Evolutionary conservation across 2,888 invertebrate species (phyloP), one percentile per base, ranked within the genome.

Genomic region (Tenthredo scrophulariae): DNA sequence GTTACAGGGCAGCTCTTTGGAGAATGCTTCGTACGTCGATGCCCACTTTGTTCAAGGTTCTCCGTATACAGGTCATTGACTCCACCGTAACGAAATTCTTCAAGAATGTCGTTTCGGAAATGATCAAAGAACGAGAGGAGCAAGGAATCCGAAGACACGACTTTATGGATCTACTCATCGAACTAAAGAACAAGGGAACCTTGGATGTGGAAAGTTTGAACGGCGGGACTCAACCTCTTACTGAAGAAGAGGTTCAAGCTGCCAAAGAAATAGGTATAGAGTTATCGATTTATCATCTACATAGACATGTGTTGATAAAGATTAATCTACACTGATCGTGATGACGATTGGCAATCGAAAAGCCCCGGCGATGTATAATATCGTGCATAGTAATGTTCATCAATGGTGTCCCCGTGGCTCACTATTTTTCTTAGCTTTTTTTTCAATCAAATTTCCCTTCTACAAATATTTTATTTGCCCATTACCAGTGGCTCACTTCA

Each of bases 151-250:
- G 90, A 82, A 89, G 92, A 72, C 89, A 93, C 86, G 94, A 94
- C 87, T 94, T 93, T 85, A 91, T 94, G 89, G 93, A 94, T 87
- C 88, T 94, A 29, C 87, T 94, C 86, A 89, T 94, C 70, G 92
- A 94, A 80, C 85, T 93, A n/a, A 93, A 91, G 87, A 90, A 92
- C 84, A 90, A 89, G 54, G 90, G 91, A 13, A 88, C 84, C 54
- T 74, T 91, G 74, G 90, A 89, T 13, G 86, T 87, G 74, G 90
- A 91, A 4, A 43, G 84, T 15, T 85, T 72, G 54, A 29, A 87
- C 58, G 75, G 54, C 72, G 62, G 58, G 74, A 77, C 77, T 22
- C 79, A 22, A 72, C 33, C 85, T 58, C 58, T 62, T 65, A 86
- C 87, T 40, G 87, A 89, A 1, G 88, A 89, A 22, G 89, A 88